These are phyloP conservation scores for Coenonympha arcania DNA, from an alignment of 2,888 invertebrate genomes.

Conservation along the genomic window DNA sequence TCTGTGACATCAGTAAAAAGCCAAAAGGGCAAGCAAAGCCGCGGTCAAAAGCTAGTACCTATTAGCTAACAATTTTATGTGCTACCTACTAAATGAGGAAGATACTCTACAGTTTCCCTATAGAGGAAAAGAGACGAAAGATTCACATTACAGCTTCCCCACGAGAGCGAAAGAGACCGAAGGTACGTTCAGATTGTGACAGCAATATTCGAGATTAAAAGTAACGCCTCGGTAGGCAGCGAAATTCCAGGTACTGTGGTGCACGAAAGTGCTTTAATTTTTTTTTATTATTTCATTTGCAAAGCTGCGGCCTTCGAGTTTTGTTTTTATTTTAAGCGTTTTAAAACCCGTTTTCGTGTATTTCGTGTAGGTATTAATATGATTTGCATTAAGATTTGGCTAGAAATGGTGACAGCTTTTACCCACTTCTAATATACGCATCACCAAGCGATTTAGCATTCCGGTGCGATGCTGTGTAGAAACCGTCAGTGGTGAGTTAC, in stretches of 20 bases:
- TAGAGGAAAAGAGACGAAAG: background rate
- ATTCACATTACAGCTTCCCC: constrained; percentile 24
- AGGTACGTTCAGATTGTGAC: constrained; percentile 55
- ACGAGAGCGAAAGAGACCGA: constrained; percentile 33
- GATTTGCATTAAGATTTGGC: no score
- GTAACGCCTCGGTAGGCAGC: constrained; percentile 64
- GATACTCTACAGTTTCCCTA: background rate
- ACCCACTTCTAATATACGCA: no score
- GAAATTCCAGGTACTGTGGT: constrained; percentile 46
- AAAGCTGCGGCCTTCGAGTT: background rate
- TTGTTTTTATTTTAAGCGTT: background rate
- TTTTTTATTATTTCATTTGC: constrained; percentile 18
- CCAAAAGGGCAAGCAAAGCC: no score
- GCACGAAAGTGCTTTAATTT: constrained; percentile 36
- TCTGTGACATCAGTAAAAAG: no score
- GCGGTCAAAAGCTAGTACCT: no score
- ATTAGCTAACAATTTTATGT: background rate
- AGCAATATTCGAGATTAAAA: constrained; percentile 72
- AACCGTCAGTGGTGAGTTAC: no score
- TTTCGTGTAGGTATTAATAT: no score
- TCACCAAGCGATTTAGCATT: no score
- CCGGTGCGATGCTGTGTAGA: no score
- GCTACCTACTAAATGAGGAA: background rate
- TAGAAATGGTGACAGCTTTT: no score
- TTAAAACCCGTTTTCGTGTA: background rate